Evolutionary conservation across 2,113 vertebrate species (phyloP).

Genomic region (Pseudonaja textilis): DNA sequence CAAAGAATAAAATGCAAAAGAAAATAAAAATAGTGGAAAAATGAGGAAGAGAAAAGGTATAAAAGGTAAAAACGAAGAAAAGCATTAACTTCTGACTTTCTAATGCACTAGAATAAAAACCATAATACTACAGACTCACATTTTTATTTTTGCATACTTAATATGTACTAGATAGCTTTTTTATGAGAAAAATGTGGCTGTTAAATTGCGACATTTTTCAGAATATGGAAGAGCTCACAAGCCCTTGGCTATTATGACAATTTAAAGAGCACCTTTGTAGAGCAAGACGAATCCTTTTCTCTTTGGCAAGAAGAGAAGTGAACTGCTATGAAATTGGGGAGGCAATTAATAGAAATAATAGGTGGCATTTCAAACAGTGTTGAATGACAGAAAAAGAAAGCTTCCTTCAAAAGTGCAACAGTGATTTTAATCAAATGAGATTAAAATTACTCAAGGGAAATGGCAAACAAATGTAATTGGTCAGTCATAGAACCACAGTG

Average conservation of each 20-base stretch:
- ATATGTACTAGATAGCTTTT: not conserved
- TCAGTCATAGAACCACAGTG: not conserved
- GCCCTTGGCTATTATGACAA: not conserved
- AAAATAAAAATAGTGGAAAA: not conserved
- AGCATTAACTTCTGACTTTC: not conserved
- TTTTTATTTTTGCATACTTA: not conserved
- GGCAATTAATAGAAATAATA: constrained; percentile 12
- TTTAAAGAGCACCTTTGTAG: not conserved
- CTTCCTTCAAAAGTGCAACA: not conserved
- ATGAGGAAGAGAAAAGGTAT: not conserved
- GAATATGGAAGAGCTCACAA: not conserved
- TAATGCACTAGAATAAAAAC: not conserved
- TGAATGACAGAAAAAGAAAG: not conserved
- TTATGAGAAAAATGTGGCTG: constrained; percentile 42
- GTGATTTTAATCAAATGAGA: not conserved
- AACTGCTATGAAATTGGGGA: not conserved
- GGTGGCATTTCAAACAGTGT: not conserved
- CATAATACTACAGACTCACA: not conserved
- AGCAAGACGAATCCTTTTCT: not conserved
- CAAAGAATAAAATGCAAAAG: not conserved
- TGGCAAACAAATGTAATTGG: not conserved
- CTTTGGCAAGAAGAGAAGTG: not conserved
- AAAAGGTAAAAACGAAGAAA: not conserved
- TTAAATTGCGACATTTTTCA: constrained; percentile 44
- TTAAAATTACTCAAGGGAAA: not conserved